These are phyloP conservation scores for Potorous gilbertii DNA, from an alignment of 2,797 vertebrate genomes.

Conservation along the genomic window DNA sequence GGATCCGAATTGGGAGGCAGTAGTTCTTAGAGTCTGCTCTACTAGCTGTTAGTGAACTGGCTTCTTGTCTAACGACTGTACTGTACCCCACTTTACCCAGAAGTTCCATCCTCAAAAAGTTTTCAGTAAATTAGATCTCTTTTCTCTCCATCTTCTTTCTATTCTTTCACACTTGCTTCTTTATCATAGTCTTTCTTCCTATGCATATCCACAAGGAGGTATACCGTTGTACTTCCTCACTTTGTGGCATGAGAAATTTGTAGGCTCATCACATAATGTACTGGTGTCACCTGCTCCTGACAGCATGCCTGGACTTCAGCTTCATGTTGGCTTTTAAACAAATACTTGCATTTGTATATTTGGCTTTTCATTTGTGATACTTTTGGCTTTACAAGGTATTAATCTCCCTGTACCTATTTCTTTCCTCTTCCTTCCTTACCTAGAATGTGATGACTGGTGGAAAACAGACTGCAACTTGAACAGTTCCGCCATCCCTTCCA, in stretches of 20 bases:
- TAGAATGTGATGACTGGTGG: constrained; percentile 84
- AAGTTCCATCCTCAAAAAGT: neutral
- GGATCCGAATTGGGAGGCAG: neutral
- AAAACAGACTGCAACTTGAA: constrained; percentile 81
- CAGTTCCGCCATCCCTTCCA: constrained; percentile 75
- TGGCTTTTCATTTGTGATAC: neutral
- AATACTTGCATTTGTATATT: neutral
- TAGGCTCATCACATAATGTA: neutral
- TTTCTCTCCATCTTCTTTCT: neutral
- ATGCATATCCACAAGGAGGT: neutral
- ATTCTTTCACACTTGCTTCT: neutral
- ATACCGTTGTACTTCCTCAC: neutral
- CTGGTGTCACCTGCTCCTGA: neutral
- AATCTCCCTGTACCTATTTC: constrained; percentile 12
- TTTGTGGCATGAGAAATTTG: neutral
- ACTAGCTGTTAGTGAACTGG: neutral
- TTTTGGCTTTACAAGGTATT: neutral
- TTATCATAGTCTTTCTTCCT: constrained; percentile 8
- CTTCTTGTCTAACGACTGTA: neutral
- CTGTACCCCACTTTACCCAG: neutral
- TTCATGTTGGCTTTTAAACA: neutral
- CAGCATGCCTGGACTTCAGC: neutral
- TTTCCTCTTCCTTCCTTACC: constrained; percentile 42
- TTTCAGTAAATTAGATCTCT: neutral
- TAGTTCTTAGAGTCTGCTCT: neutral